Evolutionary conservation across 2,888 invertebrate genomes (phyloP).

Genomic region (Drosophila nr. fundita): DNA sequence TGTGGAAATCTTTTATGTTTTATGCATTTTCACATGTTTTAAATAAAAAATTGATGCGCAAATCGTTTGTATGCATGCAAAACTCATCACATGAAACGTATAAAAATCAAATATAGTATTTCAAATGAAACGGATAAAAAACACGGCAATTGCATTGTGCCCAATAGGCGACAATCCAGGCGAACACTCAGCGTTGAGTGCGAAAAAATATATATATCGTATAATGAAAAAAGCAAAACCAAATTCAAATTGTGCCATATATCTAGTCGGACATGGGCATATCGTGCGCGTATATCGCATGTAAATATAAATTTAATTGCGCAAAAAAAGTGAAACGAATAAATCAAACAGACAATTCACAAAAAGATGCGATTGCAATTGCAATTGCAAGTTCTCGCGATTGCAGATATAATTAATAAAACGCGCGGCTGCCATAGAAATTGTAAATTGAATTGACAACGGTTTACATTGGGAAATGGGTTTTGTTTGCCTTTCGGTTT

Average conservation of each 20-base stretch:
- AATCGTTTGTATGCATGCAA: constrained; percentile 50
- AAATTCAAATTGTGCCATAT: constrained; percentile 51
- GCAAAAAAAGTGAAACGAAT: constrained; percentile 55
- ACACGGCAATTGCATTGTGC: constrained; percentile 26
- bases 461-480: constrained; percentile 9
- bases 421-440: constrained; percentile 50
- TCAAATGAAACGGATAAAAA: constrained; percentile 28
- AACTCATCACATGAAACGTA: constrained; percentile 45
- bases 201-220: not conserved
- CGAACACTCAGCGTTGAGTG: not conserved
- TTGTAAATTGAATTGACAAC: constrained; percentile 62
- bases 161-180: constrained; percentile 2
- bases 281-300: constrained; percentile 37
- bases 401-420: constrained; percentile 62
- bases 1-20: constrained; percentile 49
- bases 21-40: constrained; percentile 36
- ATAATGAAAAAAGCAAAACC: constrained; percentile 7
- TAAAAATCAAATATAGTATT: constrained; percentile 55
- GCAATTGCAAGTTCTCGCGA: constrained; percentile 40
- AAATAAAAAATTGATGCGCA: constrained; percentile 39
- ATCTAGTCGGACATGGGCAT: constrained; percentile 54
- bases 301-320: constrained; percentile 79
- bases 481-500: constrained; percentile 10
- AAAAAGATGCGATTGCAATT: constrained; percentile 20
- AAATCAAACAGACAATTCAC: constrained; percentile 43